phyloP scores from a whole-genome alignment of 2,113 vertebrate species.

The Heptranchias perlo region DNA sequence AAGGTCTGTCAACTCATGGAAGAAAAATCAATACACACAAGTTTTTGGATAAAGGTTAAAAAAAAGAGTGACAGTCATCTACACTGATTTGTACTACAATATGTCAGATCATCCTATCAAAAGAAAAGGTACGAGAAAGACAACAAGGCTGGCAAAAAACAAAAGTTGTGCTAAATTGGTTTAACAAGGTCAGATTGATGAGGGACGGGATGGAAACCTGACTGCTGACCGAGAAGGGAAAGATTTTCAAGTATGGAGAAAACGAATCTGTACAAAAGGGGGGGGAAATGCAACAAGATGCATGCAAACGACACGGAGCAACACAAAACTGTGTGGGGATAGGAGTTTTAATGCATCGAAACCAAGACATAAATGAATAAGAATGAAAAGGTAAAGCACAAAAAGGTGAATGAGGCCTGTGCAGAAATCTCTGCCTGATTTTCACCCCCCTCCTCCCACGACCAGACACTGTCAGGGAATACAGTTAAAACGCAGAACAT shows the following conservation, averaged over 20 bases:
- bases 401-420: neutral
- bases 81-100: neutral
- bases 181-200: neutral
- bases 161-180: neutral
- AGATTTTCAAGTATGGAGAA: neutral
- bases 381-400: neutral
- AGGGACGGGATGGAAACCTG: neutral
- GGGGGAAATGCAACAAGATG: neutral
- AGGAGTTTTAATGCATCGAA: neutral
- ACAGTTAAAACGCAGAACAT: neutral
- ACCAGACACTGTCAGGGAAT: neutral
- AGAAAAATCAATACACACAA: neutral
- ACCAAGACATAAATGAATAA: neutral
- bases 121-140: neutral
- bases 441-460: neutral
- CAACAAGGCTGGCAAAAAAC: neutral
- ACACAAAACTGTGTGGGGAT: neutral
- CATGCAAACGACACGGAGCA: neutral
- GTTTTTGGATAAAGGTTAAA: neutral
- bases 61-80: neutral
- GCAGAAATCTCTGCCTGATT: neutral
- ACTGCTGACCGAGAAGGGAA: neutral
- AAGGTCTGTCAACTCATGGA: neutral
- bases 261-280: neutral
- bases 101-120: neutral